Evolutionary conservation across 2,797 vertebrate genomes (phyloP).

Genomic region (Neopelma chrysocephalum): DNA sequence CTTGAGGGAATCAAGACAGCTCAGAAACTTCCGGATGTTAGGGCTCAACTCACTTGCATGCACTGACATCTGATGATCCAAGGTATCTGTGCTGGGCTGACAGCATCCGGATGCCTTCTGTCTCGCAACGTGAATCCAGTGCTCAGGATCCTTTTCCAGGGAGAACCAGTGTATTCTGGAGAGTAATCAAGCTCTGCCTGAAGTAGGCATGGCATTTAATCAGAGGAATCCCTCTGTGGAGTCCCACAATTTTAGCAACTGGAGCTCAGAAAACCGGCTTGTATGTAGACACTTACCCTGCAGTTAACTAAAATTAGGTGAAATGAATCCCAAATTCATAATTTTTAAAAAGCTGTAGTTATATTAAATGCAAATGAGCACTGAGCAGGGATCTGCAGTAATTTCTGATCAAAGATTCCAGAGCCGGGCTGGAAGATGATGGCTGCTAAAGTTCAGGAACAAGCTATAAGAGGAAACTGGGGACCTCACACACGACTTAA

Average conservation of each 20-base stretch:
- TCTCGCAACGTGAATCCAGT: not conserved
- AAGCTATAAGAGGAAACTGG: not conserved
- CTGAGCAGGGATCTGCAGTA: not conserved
- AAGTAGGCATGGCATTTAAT: not conserved
- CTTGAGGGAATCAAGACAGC: not conserved
- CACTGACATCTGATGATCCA: not conserved
- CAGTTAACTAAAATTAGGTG: not conserved
- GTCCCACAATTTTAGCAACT: not conserved
- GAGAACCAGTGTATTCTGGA: not conserved
- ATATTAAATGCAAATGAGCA: not conserved
- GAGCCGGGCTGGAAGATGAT: not conserved
- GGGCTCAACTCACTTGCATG: not conserved
- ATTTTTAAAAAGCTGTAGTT: slow-evolving; percentile 2
- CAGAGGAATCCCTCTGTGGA: not conserved
- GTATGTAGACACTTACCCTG: not conserved
- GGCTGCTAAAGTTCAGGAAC: not conserved
- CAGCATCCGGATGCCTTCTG: not conserved
- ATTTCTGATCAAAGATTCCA: not conserved
- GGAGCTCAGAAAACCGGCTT: not conserved
- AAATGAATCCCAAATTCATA: not conserved
- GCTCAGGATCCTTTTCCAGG: not conserved
- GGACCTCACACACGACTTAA: not conserved
- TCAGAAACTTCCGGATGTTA: not conserved
- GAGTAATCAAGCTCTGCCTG: not conserved
- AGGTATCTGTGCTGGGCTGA: not conserved